phyloP scores from a whole-genome alignment of 2,113 vertebrate genomes.

The Stegastes partitus region DNA sequence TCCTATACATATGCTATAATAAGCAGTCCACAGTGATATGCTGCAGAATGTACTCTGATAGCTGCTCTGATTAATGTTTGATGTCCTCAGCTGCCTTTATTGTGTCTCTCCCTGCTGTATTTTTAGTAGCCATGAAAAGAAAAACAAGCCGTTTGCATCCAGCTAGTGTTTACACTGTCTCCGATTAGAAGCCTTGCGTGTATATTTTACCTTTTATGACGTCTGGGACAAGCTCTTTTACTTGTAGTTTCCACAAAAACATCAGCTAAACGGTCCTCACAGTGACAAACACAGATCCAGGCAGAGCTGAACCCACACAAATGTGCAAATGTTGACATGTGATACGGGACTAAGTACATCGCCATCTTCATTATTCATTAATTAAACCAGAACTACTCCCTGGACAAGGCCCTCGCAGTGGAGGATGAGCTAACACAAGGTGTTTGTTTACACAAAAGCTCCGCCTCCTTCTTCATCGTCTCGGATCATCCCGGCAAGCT shows the following conservation, averaged over 20 bases:
- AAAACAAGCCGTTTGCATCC: background rate
- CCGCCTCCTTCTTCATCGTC: slow-evolving; percentile 36
- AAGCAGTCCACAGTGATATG: background rate
- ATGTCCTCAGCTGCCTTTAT: background rate
- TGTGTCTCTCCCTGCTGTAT: background rate
- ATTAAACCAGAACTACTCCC: slow-evolving; percentile 50
- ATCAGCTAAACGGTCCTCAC: background rate
- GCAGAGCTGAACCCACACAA: slow-evolving; percentile 22
- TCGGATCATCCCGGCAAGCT: slow-evolving; percentile 58
- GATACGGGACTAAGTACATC: slow-evolving; percentile 23
- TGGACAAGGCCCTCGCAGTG: slow-evolving; percentile 17
- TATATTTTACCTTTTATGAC: background rate
- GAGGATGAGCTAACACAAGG: slow-evolving; percentile 52
- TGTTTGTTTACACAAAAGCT: slow-evolving; percentile 58
- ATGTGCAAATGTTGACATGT: slow-evolving; percentile 48
- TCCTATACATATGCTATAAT: background rate
- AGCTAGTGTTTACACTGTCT: background rate
- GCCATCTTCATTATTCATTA: slow-evolving; percentile 53
- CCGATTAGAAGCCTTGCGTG: background rate
- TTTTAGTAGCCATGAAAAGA: background rate
- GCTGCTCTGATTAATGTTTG: background rate
- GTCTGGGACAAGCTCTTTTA: background rate
- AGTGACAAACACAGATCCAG: too few species aligned
- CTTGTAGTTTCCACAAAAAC: slow-evolving; percentile 1
- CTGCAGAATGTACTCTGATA: background rate